Percentiles rank a stretch among this genome's conserved stretches.
These are phyloP conservation scores for Gandaritis pyraliata DNA, from an alignment of 2,888 invertebrate genomes.

Conservation along the genomic window DNA sequence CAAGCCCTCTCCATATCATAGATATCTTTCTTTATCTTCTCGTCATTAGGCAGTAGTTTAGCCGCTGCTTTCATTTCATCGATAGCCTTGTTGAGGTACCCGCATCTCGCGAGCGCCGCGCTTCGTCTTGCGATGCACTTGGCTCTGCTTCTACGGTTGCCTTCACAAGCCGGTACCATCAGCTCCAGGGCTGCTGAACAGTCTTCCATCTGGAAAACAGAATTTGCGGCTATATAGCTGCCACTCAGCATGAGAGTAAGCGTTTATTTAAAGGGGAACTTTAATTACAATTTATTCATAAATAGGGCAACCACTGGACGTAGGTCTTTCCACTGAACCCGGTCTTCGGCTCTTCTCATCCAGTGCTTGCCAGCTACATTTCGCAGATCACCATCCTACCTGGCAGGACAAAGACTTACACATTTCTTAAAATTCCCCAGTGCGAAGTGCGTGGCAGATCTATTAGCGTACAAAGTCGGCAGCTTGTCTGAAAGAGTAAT, in stretches of 20 bases:
- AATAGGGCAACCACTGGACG: no score
- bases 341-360: no score
- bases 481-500: slow-evolving; percentile 89
- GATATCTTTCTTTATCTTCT: slow-evolving; percentile 85
- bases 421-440: slow-evolving; percentile 90
- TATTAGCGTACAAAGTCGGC: slow-evolving; percentile 89
- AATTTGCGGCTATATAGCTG: no score
- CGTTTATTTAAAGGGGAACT: no score
- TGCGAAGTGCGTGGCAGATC: slow-evolving; percentile 92
- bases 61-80: slow-evolving; percentile 90
- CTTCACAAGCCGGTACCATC: slow-evolving; percentile 88
- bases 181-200: slow-evolving; percentile 89
- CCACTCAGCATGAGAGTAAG: no score
- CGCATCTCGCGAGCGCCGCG: slow-evolving; percentile 88
- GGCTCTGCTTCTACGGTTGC: slow-evolving; percentile 88
- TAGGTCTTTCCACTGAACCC: no score
- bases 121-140: slow-evolving; percentile 90
- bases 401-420: slow-evolving; percentile 52
- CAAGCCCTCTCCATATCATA: slow-evolving; percentile 91
- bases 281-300: no score
- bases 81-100: slow-evolving; percentile 88
- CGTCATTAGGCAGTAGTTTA: slow-evolving; percentile 86
- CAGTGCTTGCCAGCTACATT: no score
- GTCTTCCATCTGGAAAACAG: slow-evolving; percentile 71
- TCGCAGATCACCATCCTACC: no score